These are phyloP conservation scores for Eurystomus gularis DNA, from an alignment of 2,113 vertebrate species.

Conservation along the genomic window DNA sequence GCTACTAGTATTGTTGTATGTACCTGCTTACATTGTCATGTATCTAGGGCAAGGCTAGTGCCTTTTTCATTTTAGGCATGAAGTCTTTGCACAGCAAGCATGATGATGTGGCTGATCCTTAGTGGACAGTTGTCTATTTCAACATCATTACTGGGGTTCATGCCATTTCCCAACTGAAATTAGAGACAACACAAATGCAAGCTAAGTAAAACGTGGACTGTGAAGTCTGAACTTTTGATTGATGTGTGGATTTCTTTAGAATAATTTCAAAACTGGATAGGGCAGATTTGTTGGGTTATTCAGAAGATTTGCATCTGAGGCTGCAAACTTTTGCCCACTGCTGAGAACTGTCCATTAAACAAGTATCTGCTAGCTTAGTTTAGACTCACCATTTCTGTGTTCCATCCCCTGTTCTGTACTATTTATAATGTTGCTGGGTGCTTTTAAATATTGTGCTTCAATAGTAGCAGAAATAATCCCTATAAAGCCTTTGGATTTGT, in stretches of 20 bases:
- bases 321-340: neutral
- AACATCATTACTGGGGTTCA: neutral
- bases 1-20: neutral
- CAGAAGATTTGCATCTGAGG: neutral
- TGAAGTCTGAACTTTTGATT: neutral
- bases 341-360: neutral
- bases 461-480: neutral
- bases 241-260: neutral
- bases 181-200: neutral
- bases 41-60: neutral
- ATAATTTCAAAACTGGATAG: neutral
- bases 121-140: neutral
- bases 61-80: neutral
- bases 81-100: neutral
- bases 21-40: neutral
- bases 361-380: neutral
- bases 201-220: neutral
- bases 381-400: neutral
- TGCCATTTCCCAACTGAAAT: neutral
- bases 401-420: neutral
- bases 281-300: neutral
- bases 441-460: neutral
- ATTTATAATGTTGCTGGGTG: neutral
- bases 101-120: fast-evolving
- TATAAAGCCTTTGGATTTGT: neutral